phyloP scores from a whole-genome alignment of 2,797 vertebrate genomes.

The Tolypeutes matacus region DNA sequence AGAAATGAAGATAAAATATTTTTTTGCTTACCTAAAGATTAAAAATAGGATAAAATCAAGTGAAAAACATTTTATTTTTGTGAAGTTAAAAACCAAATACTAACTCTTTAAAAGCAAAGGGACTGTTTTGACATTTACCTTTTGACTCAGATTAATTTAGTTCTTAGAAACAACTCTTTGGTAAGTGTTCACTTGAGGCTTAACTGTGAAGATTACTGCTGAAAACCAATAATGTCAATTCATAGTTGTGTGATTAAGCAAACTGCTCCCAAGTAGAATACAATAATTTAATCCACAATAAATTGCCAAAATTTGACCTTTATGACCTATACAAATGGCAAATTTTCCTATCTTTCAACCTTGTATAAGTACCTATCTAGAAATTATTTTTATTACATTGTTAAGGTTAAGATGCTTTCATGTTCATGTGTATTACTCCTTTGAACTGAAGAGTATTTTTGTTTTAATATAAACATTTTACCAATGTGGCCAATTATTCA shows the following conservation, averaged over 20 bases:
- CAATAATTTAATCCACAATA: not conserved
- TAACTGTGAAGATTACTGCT: not conserved
- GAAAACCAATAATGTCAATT: not conserved
- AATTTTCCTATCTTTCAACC: not conserved
- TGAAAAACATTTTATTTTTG: not conserved
- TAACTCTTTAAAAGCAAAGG: not conserved
- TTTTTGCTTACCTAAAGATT: not conserved
- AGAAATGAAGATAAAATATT: not conserved
- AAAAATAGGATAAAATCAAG: not conserved
- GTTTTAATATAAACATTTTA: not conserved
- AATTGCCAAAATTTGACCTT: not conserved
- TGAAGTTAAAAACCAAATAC: not conserved
- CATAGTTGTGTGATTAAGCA: not conserved
- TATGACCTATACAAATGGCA: not conserved
- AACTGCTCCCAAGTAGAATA: not conserved
- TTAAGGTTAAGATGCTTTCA: not conserved
- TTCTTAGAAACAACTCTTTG: not conserved
- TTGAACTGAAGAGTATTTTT: not conserved
- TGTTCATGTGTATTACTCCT: not conserved
- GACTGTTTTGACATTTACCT: not conserved
- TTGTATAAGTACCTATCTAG: not conserved
- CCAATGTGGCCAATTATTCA: not conserved
- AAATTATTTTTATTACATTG: not conserved
- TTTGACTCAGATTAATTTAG: not conserved
- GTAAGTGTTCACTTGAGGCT: not conserved